phyloP scores from a whole-genome alignment of 2,888 invertebrate species.

The Polyommatus iphigenia region DNA sequence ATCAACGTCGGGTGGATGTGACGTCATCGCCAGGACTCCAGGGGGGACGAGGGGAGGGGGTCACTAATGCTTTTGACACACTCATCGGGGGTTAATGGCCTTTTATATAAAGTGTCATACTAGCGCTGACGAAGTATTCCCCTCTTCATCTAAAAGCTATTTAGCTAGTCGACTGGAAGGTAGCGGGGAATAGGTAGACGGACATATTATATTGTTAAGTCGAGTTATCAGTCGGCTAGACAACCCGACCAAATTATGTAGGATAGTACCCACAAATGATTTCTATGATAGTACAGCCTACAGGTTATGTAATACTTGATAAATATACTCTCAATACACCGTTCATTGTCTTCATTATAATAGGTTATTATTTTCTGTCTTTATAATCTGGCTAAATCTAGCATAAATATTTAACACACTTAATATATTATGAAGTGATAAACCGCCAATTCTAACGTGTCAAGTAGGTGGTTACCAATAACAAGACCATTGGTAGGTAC shows the following conservation, averaged over 20 bases:
- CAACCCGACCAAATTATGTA: too few species aligned
- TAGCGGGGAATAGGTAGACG: background rate
- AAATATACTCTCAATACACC: too few species aligned
- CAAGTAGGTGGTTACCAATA: background rate
- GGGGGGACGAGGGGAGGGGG: slow-evolving; percentile 62
- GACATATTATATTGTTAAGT: background rate
- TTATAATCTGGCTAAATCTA: too few species aligned
- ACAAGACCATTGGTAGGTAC: background rate
- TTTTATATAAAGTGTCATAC: slow-evolving; percentile 37
- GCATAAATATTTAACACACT: too few species aligned
- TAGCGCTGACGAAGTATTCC: slow-evolving; percentile 41
- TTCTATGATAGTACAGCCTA: too few species aligned
- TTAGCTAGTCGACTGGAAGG: slow-evolving; percentile 17
- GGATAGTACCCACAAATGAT: too few species aligned
- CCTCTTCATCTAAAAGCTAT: slow-evolving; percentile 39
- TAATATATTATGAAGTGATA: too few species aligned
- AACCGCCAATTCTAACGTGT: too few species aligned
- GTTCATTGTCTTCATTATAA: too few species aligned
- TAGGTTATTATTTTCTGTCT: too few species aligned
- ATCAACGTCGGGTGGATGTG: slow-evolving; percentile 52
- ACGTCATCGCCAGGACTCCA: slow-evolving; percentile 57
- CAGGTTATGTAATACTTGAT: too few species aligned
- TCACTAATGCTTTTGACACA: slow-evolving; percentile 67
- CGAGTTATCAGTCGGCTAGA: background rate
- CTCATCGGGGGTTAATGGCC: slow-evolving; percentile 65